phyloP scores from a whole-genome alignment of 1,140 invertebrate species.

The Drosophila ficusphila region DNA sequence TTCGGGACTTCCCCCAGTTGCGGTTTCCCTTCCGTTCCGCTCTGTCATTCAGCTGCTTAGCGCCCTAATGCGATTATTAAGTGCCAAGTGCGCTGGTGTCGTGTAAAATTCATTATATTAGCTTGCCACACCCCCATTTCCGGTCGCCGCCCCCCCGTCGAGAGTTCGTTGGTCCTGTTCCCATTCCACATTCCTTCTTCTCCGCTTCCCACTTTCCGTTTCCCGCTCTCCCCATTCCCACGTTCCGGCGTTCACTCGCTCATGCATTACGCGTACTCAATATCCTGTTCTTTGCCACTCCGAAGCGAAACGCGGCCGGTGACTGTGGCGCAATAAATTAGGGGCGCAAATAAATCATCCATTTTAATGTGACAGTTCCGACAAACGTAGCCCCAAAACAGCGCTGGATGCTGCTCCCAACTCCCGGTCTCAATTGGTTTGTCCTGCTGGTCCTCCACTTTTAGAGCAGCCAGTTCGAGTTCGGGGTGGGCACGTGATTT shows the following conservation, averaged over 20 bases:
- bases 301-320: constrained; percentile 30
- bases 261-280: constrained; percentile 79
- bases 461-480: constrained; percentile 14
- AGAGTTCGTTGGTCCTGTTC: constrained; percentile 28
- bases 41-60: constrained; percentile 74
- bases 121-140: constrained; percentile 17
- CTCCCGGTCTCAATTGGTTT: constrained; percentile 16
- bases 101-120: constrained; percentile 81
- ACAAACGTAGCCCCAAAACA: constrained; percentile 57
- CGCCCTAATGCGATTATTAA: constrained; percentile 80
- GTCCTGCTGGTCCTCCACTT: constrained; percentile 26
- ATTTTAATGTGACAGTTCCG: constrained; percentile 83
- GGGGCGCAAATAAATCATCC: constrained; percentile 79
- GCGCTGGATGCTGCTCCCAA: neutral
- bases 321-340: constrained; percentile 77
- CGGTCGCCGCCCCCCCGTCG: neutral
- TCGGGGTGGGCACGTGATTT: constrained; percentile 14
- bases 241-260: constrained; percentile 46
- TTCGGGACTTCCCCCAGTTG: neutral
- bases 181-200: constrained; percentile 3
- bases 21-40: constrained; percentile 1
- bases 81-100: constrained; percentile 73
- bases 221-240: neutral
- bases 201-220: neutral
- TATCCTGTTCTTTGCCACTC: constrained; percentile 57